These are phyloP conservation scores for Synergus gifuensis DNA, from an alignment of 2,888 invertebrate species.

Conservation along the genomic window DNA sequence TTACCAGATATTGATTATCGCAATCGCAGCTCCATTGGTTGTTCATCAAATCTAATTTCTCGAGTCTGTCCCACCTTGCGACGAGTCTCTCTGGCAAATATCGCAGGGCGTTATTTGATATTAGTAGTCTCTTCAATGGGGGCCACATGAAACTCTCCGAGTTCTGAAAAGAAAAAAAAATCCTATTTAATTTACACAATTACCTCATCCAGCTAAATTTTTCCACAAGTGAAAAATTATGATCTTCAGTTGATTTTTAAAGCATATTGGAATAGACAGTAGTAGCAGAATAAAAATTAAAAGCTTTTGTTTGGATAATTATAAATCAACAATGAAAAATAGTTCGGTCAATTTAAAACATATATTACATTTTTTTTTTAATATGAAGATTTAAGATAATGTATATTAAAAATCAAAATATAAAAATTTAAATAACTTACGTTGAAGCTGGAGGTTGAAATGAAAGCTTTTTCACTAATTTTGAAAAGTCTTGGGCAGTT, in stretches of 20 bases:
- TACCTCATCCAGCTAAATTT: neutral
- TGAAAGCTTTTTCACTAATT: constrained; percentile 83
- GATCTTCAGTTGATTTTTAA: neutral
- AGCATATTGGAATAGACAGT: neutral
- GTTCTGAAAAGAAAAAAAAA: constrained; percentile 50
- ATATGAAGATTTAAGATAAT: no score
- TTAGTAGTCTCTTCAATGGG: constrained; percentile 83
- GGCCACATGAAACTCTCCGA: constrained; percentile 83
- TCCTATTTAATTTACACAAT: constrained; percentile 1
- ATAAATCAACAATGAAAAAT: no score
- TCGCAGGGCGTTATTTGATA: constrained; percentile 86
- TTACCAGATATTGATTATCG: constrained; percentile 87
- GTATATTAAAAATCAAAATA: no score
- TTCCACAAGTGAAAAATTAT: neutral
- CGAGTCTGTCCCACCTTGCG: constrained; percentile 85
- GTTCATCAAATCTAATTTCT: constrained; percentile 83
- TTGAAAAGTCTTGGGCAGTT: constrained; percentile 82
- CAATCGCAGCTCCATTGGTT: constrained; percentile 91
- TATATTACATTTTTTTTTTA: no score
- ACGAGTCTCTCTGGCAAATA: constrained; percentile 83
- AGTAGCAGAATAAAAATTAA: no score
- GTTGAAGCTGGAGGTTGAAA: constrained; percentile 60
- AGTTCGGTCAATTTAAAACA: no score
- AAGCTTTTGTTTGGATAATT: no score
- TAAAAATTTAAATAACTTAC: constrained; percentile 63